Evolutionary conservation across 2,888 invertebrate species (phyloP), one percentile per base, ranked within the genome.

Genomic region (Lochmaea crataegi): DNA sequence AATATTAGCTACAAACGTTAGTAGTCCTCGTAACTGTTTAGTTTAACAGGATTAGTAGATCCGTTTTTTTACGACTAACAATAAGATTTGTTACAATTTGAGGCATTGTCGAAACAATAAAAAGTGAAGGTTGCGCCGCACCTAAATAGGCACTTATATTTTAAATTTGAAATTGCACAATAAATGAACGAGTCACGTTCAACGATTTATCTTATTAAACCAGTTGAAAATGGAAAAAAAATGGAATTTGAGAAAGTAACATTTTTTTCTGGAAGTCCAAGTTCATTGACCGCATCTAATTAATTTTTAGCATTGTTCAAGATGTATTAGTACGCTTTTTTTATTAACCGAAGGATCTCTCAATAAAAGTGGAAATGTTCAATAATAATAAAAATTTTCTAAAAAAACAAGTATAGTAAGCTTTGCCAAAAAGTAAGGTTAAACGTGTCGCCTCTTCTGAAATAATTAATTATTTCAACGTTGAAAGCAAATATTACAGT

Each of bases 41-140:
- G 9, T 1, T 53, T 16, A 10, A 18, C 53, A 18, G 3, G 10
- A 53, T 45, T 45, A 45, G 12, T 45, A 45, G 9, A 38, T 38
- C 32, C n/a, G 48, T 53, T 18, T 53, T 53, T 53, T 53, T 16
- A 53, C 53, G 53, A 53, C 53, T 18, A 53, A 53, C 53, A 53
- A 53, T 53, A 53, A 53, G 16, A 53, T 10, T 53, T 53, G 53
- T 53, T 53, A 53, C 53, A 53, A 53, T 53, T 53, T 53, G 18
- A 18, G 3, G 53, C 16, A 53, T 53, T 53, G 9, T 53, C 53
- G n/a, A 16, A 53, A 53, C 53, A 18, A 53, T 53, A 9, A 53
- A 53, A 53, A 53, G 53, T 53, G 53, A 53, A 53, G 53, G 53
- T 53, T 53, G 11, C 16, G 53, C 53, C 53, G 53, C 53, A 53